Evolutionary conservation across 2,797 vertebrate species (phyloP), one percentile per base, ranked within the genome.

Genomic region (Diplodus sargus): DNA sequence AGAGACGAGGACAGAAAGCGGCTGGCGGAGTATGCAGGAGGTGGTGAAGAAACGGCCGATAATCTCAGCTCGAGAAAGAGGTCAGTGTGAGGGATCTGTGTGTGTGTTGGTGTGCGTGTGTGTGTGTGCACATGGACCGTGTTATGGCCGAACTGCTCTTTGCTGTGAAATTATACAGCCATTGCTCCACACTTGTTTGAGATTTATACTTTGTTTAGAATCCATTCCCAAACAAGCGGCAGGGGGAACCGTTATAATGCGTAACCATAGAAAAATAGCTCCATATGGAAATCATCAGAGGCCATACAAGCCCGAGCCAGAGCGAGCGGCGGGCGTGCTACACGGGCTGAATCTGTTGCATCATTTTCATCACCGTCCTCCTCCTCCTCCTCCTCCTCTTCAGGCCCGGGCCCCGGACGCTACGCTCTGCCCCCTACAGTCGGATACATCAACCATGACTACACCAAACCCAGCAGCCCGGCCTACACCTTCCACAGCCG

Each of bases 371-470:
- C 76, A 61, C 28, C 5, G 6, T 79, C 57, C 72, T 70, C 78
- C 54, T 75, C 30, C 30, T 63, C 64, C 28, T 63, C 39, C 6
- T 72, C 39, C 34, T 64, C 49, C 0, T 68, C 25, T 42, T 58
- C 85, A 98, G 97, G 96, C 59, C 96, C 96, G 0, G 96, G 96
- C 3, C 97, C 97, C 0, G 96, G 95, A 61, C 92, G 94, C 39
- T 97, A 97, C 16, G 85, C 87, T 61, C 93, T 97, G 74, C 97
- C 97, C 2, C 94, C 97, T 42, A 97, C 96, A 0, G 85, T 97
- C 0, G 97, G 97, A 74, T 96, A 94, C 83, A 67, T 96, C 71
- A 96, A 96, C 85, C 97, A 97, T 25, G 97, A 98, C 88, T 94
- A 94, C 87, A 97, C 97, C 87, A 96, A 95, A 85, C 94, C 91